Evolutionary conservation across 2,888 invertebrate species (phyloP), one percentile per base, ranked within the genome.

Genomic region (Apamea anceps): DNA sequence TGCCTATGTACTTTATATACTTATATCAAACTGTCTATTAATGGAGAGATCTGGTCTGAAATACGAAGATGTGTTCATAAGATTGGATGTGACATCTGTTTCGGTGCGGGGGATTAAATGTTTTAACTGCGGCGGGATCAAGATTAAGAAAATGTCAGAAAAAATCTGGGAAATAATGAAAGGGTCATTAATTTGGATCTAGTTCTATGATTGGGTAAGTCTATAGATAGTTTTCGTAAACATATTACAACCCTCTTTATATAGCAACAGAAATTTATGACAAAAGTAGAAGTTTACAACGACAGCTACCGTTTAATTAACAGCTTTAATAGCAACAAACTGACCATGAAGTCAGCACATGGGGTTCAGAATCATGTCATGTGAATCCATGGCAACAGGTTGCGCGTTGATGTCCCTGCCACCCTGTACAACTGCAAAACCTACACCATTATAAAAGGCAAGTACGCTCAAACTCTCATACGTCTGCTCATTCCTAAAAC

Each of bases 21-120:
- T 62, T 79, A 7, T 65, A 77, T 28, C 60, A 78, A 88, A 88
- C 81, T 60, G 70, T 70, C 87, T 87, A 88, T 81, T 76, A 88
- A 81, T 80, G 67, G 87, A 75, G n/a, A 37, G 72, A 32, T 72
- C 74, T 80, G 62, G 75, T 32, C 72, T 66, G 25, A 54, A 13
- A 0, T 28, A 48, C 77, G 0, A 32, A 75, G 76, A 87, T 72
- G 42, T 28, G 18, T 0, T 0, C 15, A 48, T 0, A 25, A 25
- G 7, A 37, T 79, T 88, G 10, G 84, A 87, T 67, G 74, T 72
- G 87, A 18, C 70, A 28, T 62, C 32, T 15, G 2, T 2, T 0
- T 48, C 6, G 21, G 15, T 28, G 28, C 13, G 21, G 10, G 28
- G 12, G 32, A n/a, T 2, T 5, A 60, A 57, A 79, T 0, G 10